Conservation (phyloP, 1,140 invertebrate genomes). For the Pogonus chalceus region DNA sequence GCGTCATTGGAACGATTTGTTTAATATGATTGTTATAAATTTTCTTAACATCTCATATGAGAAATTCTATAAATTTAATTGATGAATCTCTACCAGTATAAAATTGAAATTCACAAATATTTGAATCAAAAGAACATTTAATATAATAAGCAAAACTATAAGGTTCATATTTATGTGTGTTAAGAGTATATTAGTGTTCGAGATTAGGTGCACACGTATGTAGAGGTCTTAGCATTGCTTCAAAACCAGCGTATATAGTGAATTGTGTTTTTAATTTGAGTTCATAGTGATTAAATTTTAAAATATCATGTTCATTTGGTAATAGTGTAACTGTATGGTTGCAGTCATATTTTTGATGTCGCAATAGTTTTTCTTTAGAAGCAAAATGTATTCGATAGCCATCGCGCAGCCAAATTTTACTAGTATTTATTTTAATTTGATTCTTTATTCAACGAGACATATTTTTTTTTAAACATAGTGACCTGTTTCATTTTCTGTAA, state of each 20-base stretch:
- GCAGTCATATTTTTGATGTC: conserved; percentile 9
- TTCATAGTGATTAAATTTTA: conserved; percentile 4
- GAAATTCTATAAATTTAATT: conserved; percentile 22
- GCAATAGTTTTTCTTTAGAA: neutral
- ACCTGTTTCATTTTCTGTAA: neutral
- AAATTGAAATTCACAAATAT: conserved; percentile 19
- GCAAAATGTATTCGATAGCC: conserved; percentile 8
- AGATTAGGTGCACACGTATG: conserved; percentile 9
- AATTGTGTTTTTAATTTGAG: neutral
- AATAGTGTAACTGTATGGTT: conserved; percentile 5
- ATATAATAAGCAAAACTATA: conserved; percentile 28
- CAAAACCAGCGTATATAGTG: conserved; percentile 20
- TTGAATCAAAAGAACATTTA: conserved; percentile 24
- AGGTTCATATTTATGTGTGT: conserved; percentile 25
- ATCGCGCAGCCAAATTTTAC: conserved; percentile 3
- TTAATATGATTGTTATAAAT: conserved; percentile 14
- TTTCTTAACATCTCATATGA: conserved; percentile 18
- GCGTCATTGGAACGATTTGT: conserved; percentile 17
- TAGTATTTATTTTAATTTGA: neutral
- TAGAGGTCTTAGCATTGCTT: conserved; percentile 19
- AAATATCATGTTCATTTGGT: neutral
- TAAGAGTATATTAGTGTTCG: conserved; percentile 8
- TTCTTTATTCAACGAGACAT: conserved; percentile 7
- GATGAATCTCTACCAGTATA: conserved; percentile 21
- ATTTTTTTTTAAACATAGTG: conserved; percentile 9